These are phyloP conservation scores for Corythoichthys haematopterus DNA, from an alignment of 2,113 vertebrate species.

Conservation along the genomic window DNA sequence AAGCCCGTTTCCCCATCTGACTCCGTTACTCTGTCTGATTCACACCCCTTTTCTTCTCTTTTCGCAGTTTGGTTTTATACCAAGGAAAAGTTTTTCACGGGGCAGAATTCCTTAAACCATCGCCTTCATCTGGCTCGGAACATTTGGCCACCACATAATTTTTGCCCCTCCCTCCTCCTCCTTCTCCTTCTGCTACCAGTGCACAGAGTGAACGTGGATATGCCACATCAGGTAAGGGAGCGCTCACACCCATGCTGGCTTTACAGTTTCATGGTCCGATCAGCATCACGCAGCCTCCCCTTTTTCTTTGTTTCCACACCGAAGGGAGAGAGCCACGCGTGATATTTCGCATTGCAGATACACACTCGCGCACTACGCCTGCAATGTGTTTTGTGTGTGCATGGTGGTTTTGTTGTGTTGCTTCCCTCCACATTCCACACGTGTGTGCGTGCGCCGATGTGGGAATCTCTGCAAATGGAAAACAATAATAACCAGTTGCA, in stretches of 20 bases:
- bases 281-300: not conserved
- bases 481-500: no score
- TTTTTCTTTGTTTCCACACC: conserved; percentile 22
- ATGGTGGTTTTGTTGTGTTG: conserved; percentile 43
- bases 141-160: conserved; percentile 36
- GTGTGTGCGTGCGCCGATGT: conserved; percentile 29
- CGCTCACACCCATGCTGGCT: not conserved
- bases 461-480: not conserved
- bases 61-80: conserved; percentile 58
- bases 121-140: conserved; percentile 31
- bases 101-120: conserved; percentile 34
- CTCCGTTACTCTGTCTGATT: conserved; percentile 41
- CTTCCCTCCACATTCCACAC: conserved; percentile 58
- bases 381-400: conserved; percentile 18
- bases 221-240: conserved; percentile 70
- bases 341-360: conserved; percentile 25
- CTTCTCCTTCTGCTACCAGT: not conserved
- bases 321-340: conserved; percentile 10
- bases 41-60: conserved; percentile 17
- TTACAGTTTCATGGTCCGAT: conserved; percentile 3
- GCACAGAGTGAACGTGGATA: conserved; percentile 61
- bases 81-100: conserved; percentile 43
- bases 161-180: conserved; percentile 15
- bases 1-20: not conserved
- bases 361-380: conserved; percentile 8